phyloP scores from a whole-genome alignment of 2,888 invertebrate species.

The Mactromeris polynyma region DNA sequence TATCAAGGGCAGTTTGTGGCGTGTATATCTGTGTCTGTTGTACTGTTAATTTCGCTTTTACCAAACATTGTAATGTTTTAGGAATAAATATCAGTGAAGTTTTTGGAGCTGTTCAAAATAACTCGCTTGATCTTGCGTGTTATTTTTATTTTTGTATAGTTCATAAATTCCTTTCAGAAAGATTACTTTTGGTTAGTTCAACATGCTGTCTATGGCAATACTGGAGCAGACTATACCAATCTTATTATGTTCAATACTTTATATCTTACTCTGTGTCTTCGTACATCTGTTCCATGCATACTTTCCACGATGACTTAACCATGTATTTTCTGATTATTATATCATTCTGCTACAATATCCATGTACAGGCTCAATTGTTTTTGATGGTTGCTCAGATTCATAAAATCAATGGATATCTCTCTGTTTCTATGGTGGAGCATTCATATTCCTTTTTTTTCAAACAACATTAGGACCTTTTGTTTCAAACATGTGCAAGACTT shows the following conservation, averaged over 20 bases:
- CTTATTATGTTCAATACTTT: not conserved
- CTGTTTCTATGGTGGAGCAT: not conserved
- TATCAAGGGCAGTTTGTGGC: not conserved
- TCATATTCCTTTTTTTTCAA: not conserved
- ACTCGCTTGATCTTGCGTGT: not conserved
- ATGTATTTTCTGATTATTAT: slow-evolving; percentile 4
- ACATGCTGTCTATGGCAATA: not conserved
- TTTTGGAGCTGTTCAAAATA: not conserved
- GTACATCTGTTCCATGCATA: not conserved
- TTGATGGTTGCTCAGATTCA: slow-evolving; percentile 7
- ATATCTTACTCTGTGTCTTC: not conserved
- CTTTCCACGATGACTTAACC: not conserved
- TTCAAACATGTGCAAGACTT: not conserved
- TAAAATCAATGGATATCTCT: slow-evolving; percentile 3
- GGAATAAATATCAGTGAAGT: not conserved
- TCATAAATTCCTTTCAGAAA: not conserved
- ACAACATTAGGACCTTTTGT: not conserved
- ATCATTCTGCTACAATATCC: not conserved
- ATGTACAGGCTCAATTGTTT: slow-evolving; percentile 6
- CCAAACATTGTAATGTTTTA: not conserved
- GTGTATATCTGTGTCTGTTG: not conserved
- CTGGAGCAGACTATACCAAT: not conserved
- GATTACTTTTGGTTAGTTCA: not conserved
- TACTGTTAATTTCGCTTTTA: not conserved
- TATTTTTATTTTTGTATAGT: not conserved